phyloP scores from a whole-genome alignment of 2,797 vertebrate genomes.

The Ispidina picta region DNA sequence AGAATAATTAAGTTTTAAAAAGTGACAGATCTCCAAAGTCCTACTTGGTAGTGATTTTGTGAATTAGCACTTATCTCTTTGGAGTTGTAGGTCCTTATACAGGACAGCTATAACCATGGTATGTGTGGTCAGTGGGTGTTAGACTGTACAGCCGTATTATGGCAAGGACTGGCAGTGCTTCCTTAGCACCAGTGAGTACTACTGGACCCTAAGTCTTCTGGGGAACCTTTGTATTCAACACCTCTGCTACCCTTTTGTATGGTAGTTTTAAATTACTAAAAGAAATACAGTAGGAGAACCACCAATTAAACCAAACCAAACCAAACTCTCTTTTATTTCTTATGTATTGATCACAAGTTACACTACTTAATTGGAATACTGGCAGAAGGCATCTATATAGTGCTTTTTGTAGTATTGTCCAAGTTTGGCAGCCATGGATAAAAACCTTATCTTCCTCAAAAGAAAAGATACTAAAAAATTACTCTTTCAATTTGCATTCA shows the following conservation, averaged over 20 bases:
- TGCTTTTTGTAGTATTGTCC: not conserved
- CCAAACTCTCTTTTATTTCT: not conserved
- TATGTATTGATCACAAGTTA: not conserved
- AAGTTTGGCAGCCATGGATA: not conserved
- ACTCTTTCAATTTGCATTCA: not conserved
- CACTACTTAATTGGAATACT: not conserved
- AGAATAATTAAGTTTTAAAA: not conserved
- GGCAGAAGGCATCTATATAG: not conserved
- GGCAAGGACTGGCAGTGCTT: not conserved
- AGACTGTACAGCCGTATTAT: not conserved
- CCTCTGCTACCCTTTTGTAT: not conserved
- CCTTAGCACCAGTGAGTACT: not conserved
- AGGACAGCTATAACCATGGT: not conserved
- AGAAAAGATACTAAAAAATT: not conserved
- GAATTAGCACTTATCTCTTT: not conserved
- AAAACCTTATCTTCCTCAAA: not conserved
- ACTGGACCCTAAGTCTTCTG: not conserved
- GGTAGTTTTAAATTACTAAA: not conserved
- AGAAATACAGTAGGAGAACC: not conserved
- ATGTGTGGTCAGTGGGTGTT: not conserved
- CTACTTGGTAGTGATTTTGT: not conserved
- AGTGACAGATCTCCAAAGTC: not conserved
- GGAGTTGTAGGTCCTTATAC: not conserved
- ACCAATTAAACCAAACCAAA: not conserved
- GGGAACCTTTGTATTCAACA: not conserved